A percentile compares a stretch with the other conserved stretches of the same genome.
Conservation (phyloP, 92 coral and sea anemone genomes). For the Palythoa grandiflora region DNA sequence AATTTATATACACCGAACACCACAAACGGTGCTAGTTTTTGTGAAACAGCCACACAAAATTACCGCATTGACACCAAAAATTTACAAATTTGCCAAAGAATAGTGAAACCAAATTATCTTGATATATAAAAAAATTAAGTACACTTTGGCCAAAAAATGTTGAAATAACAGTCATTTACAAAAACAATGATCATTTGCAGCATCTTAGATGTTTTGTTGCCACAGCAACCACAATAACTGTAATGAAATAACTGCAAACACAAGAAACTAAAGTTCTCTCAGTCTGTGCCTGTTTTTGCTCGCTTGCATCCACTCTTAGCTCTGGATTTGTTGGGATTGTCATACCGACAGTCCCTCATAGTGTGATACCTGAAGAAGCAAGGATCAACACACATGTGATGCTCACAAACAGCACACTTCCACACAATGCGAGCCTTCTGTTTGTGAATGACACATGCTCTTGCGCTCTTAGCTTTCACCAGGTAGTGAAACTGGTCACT, state of each 20-base stretch:
- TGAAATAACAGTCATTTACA: conserved; percentile 30
- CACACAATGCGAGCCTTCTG: conserved; percentile 45
- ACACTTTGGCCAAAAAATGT: conserved; percentile 15
- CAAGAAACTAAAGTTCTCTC: conserved; percentile 16
- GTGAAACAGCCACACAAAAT: conserved; percentile 29
- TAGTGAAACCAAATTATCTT: conserved; percentile 31
- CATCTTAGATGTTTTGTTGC: conserved; percentile 42
- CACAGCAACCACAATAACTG: conserved; percentile 35
- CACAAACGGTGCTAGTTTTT: conserved; percentile 25
- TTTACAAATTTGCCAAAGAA: conserved; percentile 9
- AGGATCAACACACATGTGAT: conserved; percentile 47
- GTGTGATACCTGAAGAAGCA: conserved; percentile 54
- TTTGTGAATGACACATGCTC: conserved; percentile 45
- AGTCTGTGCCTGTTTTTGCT: conserved; percentile 49
- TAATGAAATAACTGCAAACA: conserved; percentile 13
- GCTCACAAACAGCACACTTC: conserved; percentile 54
- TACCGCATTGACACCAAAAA: conserved; percentile 1
- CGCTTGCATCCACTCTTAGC: conserved; percentile 49
- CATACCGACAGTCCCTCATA: conserved; percentile 35
- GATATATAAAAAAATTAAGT: conserved; percentile 12
- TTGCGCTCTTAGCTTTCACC: conserved; percentile 29
- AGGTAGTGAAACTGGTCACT: conserved; percentile 22
- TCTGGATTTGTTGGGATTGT: conserved; percentile 47
- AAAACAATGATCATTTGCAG: conserved; percentile 16
- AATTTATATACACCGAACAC: conserved; percentile 13